Conservation (phyloP, 2,113 vertebrate genomes). For the Thinocorus orbignyianus region DNA sequence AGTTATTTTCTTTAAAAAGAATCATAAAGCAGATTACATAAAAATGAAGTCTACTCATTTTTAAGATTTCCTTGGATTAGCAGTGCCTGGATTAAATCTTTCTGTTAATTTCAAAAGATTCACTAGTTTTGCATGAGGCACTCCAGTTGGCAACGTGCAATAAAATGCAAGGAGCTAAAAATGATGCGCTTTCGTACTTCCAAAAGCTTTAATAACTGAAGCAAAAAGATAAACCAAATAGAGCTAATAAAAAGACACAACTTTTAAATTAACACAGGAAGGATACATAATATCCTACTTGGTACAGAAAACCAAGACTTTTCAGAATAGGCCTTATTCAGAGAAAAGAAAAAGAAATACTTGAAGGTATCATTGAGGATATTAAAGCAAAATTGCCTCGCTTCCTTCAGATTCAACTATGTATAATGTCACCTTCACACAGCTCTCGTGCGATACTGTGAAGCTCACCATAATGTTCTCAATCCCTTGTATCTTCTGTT, state of each 20-base stretch:
- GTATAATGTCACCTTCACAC: rapidly evolving
- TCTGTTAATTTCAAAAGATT: neutral
- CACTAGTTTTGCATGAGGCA: neutral
- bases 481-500: neutral
- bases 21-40: neutral
- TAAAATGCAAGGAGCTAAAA: neutral
- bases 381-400: neutral
- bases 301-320: neutral
- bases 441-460: neutral
- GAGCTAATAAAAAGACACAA: neutral
- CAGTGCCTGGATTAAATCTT: neutral
- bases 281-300: neutral
- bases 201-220: neutral
- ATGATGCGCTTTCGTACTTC: neutral
- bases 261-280: neutral
- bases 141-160: neutral
- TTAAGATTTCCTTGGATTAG: neutral
- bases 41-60: neutral
- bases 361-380: neutral
- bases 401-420: neutral
- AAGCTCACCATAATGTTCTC: neutral
- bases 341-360: neutral
- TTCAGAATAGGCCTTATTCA: neutral
- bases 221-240: neutral
- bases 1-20: neutral